Evolutionary conservation across 2,113 vertebrate species (phyloP), one percentile per base, ranked within the genome.

Genomic region (Puffinus mauretanicus): DNA sequence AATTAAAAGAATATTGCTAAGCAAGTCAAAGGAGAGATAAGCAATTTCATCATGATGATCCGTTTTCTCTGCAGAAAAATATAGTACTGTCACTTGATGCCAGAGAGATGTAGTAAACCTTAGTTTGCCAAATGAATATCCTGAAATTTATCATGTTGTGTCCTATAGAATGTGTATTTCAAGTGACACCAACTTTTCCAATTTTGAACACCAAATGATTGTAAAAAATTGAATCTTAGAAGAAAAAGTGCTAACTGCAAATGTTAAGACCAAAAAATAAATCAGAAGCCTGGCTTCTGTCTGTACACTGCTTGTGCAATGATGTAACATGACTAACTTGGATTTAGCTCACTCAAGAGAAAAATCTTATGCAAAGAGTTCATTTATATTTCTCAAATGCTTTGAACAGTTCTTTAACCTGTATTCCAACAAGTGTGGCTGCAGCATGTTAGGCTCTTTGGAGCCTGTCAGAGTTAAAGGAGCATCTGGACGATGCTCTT

Each of bases 121-220:
- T 18, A 8, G 5, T 32, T 69, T 72, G 80, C 13, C 22, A 60
- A 29, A n/a, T 14, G 1, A 83, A 11, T 38, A 38, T 36, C 40
- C 13, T 82, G 40, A 25, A 10, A 18, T 4, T 61, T 47, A 14
- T 20, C 4, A 7, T 0, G 0, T 57, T 55, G 8, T 86, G 44
- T 46, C 38, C 47, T 54, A 2, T 9, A 47, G 29, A 51, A 42
- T 24, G 13, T 65, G 15, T 24, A 25, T 52, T 67, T 84, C 20
- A 81, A 65, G 16, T 73, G 17, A 24, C 14, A 54, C 4, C 4
- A 64, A 2, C 6, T 64, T n/a, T 42, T 26, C 44, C 11, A 19
- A 7, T 52, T 94, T 44, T 54, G 19, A 75, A 25, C 25, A 36
- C 11, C 8, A 47, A 77, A 27, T 26, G 16, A 11, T 7, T n/a